Evolutionary conservation across 2,888 invertebrate species (phyloP), one percentile per base, ranked within the genome.

Genomic region (Crematogaster levior): DNA sequence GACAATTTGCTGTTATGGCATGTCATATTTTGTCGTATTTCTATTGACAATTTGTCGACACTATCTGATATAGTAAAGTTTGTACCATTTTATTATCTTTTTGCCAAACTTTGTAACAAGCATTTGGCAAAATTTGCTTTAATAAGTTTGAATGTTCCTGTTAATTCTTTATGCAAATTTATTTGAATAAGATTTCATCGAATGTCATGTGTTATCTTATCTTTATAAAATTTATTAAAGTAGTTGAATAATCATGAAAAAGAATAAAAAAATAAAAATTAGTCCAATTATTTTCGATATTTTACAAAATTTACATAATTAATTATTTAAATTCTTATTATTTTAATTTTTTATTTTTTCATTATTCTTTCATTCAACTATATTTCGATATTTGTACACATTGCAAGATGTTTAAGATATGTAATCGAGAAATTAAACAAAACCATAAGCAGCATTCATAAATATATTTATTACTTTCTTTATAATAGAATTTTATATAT

Each of bases 381-480:
- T 58, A 12, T 27, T 27, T 27, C 15, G 0, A 30, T 30, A 30
- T 30, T 5, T 58, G 0, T 56, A 9, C 51, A 53, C 5, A n/a
- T 24, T 53, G 6, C 18, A 30, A 30, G 30, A 58, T 65, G 27
- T 27, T n/a, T n/a, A n/a, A n/a, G n/a, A 3, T 46, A 27, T 46
- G 18, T 27, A 27, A 43, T 24, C 9, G 15, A 15, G 18, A 21
- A 40, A 46, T n/a, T 65, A 68, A 34, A 68, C 7, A 15, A 51
- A 21, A 48, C 12, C 3, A 30, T n/a, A 51, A 24, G 24, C 21
- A 70, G 51, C n/a, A 37, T 63, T 48, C 34, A 65, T 74, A 74
- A 61, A 74, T 74, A 73, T 73, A 60, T 73, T 73, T 73, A 48
- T 24, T 75, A 63, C n/a, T 63, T 60, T 63, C 7, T 51, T 75